phyloP scores from a whole-genome alignment of 1,140 invertebrate species.

The Diorhabda carinulata region DNA sequence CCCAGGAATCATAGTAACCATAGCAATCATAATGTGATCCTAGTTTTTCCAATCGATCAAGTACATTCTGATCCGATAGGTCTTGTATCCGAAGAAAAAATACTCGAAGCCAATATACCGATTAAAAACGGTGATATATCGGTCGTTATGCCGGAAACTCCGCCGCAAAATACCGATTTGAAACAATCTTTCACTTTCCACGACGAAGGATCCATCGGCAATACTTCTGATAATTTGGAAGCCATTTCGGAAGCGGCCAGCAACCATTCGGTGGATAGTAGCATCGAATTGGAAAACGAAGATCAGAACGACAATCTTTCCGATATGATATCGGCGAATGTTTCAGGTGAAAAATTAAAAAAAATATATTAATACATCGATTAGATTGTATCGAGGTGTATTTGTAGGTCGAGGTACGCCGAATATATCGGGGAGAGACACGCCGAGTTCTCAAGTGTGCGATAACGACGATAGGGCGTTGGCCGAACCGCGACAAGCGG shows the following conservation, averaged over 20 bases:
- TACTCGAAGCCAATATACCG: slow-evolving; percentile 42
- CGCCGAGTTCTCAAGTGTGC: slow-evolving; percentile 87
- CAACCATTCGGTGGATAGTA: slow-evolving; percentile 92
- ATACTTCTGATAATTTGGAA: slow-evolving; percentile 90
- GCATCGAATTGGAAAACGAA: slow-evolving; percentile 77
- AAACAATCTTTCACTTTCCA: slow-evolving; percentile 67
- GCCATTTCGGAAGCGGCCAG: slow-evolving; percentile 92
- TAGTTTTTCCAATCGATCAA: slow-evolving; percentile 63
- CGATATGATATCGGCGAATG: slow-evolving; percentile 96
- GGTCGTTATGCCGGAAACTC: slow-evolving; percentile 11
- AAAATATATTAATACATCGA: slow-evolving; percentile 55
- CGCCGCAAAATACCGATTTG: slow-evolving; percentile 14
- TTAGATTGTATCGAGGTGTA: slow-evolving; percentile 65
- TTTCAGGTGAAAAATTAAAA: slow-evolving; percentile 61
- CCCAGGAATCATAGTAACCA: slow-evolving; percentile 88
- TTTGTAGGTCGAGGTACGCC: slow-evolving; percentile 84
- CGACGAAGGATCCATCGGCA: slow-evolving; percentile 81
- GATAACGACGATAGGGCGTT: slow-evolving; percentile 67
- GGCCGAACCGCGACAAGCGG: slow-evolving; percentile 49
- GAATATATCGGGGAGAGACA: slow-evolving; percentile 79
- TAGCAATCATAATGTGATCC: slow-evolving; percentile 57
- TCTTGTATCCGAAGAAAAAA: slow-evolving; percentile 69
- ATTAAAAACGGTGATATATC: slow-evolving; percentile 24
- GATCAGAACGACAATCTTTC: slow-evolving; percentile 87
- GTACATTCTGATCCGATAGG: slow-evolving; percentile 60